Conservation (phyloP, 2,113 vertebrate species). For the Ceyx cyanopectus region DNA sequence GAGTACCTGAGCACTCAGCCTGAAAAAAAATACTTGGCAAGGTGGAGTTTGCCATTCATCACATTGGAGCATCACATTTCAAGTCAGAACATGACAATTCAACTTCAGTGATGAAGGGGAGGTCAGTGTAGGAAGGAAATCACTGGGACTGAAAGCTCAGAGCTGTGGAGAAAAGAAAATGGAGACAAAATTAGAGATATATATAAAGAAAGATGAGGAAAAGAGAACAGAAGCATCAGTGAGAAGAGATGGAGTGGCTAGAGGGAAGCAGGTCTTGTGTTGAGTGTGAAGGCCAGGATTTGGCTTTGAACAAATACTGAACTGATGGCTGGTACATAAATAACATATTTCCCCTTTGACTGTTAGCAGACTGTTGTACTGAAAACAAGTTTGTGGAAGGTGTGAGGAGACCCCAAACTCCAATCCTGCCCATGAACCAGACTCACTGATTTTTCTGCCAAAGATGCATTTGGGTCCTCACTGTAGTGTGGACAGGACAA, state of each 20-base stretch:
- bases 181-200: not conserved
- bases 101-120: not conserved
- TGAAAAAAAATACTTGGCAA: not conserved
- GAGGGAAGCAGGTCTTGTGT: not conserved
- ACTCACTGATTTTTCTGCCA: rapidly evolving
- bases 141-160: not conserved
- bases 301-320: not conserved
- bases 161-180: not conserved
- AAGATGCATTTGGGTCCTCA: not conserved
- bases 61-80: not conserved
- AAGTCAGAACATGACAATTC: not conserved
- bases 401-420: not conserved
- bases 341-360: not conserved
- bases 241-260: not conserved
- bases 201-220: not conserved
- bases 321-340: not conserved
- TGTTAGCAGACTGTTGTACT: not conserved
- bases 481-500: not conserved
- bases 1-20: not conserved
- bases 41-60: not conserved
- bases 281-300: not conserved
- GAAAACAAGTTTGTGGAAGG: not conserved
- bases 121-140: not conserved
- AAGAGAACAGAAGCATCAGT: rapidly evolving
- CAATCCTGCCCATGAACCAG: not conserved